Conservation (phyloP, 2,113 vertebrate genomes). For the Synchiropus splendidus region DNA sequence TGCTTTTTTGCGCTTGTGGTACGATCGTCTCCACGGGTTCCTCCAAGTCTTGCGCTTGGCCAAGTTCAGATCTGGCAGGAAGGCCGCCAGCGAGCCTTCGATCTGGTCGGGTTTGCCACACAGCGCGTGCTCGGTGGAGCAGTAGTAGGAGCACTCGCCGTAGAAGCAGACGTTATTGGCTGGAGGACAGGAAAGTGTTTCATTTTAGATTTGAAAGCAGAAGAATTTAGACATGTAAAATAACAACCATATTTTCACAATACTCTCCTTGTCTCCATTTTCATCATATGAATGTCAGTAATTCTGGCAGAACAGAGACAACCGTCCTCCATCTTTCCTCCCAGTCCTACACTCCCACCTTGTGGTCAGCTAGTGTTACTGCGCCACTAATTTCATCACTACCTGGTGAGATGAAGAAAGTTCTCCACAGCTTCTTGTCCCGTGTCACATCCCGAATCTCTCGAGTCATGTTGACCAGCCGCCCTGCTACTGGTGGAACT, state of each 20-base stretch:
- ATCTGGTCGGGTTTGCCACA: slow-evolving; percentile 94
- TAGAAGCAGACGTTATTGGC: slow-evolving; percentile 98
- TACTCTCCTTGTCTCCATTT: too few relatives aligned
- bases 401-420: slow-evolving; percentile 85
- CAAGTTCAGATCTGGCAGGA: slow-evolving; percentile 85
- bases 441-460: slow-evolving; percentile 90
- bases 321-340: too few relatives aligned
- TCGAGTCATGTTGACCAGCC: slow-evolving; percentile 92
- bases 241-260: too few relatives aligned
- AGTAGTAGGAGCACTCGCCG: slow-evolving; percentile 96
- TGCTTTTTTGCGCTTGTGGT: slow-evolving; percentile 98
- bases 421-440: slow-evolving; percentile 93
- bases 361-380: slow-evolving; percentile 14
- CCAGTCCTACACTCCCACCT: slow-evolving; percentile 20
- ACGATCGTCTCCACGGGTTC: slow-evolving; percentile 95
- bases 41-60: slow-evolving; percentile 96
- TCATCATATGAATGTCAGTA: too few relatives aligned
- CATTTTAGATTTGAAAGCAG: too few relatives aligned
- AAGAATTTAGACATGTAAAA: too few relatives aligned
- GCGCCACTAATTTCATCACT: background rate
- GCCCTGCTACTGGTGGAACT: slow-evolving; percentile 88
- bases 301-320: too few relatives aligned
- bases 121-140: slow-evolving; percentile 91
- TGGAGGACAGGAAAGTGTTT: slow-evolving; percentile 24
- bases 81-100: slow-evolving; percentile 88